Evolutionary conservation across 2,113 vertebrate species (phyloP).

Genomic region (Hyla sarda): DNA sequence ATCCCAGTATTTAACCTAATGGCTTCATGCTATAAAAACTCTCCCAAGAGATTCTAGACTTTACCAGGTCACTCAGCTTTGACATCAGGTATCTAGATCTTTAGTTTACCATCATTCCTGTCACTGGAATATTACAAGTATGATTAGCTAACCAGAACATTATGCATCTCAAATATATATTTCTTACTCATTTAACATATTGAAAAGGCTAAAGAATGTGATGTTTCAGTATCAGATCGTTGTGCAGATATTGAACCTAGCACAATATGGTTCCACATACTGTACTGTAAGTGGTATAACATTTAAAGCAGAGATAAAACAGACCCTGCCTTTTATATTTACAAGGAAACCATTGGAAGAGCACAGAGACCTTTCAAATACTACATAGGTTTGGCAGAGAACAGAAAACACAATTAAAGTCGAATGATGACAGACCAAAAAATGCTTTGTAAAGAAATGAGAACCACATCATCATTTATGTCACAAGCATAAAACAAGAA

Average conservation of each 20-base stretch:
- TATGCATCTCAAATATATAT: background rate
- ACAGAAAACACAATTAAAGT: constrained; percentile 47
- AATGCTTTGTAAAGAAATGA: constrained; percentile 48
- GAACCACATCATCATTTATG: constrained; percentile 43
- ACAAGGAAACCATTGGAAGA: constrained; percentile 31
- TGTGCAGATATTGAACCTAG: background rate
- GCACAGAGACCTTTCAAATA: constrained; percentile 34
- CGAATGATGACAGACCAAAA: constrained; percentile 41
- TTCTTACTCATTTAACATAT: background rate
- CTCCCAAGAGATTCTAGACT: background rate
- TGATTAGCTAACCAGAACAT: constrained; percentile 5
- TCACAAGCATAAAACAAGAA: constrained; percentile 8
- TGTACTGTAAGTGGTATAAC: background rate
- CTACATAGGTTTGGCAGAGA: constrained; percentile 36
- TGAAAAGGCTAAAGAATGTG: constrained; percentile 1
- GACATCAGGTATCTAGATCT: background rate
- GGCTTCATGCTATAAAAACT: background rate
- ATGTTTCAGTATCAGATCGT: constrained; percentile 21
- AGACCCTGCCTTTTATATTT: constrained; percentile 38
- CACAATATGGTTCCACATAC: constrained; percentile 3
- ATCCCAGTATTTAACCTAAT: background rate
- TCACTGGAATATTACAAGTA: background rate
- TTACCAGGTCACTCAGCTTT: background rate
- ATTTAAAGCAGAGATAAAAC: constrained; percentile 25
- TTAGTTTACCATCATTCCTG: background rate